Percentiles rank a stretch among this genome's conserved stretches.
Evolutionary conservation across 30 jellyfish, hydroid and myxozoan genomes (phyloP).

Genomic region (Cassiopea andromeda): DNA sequence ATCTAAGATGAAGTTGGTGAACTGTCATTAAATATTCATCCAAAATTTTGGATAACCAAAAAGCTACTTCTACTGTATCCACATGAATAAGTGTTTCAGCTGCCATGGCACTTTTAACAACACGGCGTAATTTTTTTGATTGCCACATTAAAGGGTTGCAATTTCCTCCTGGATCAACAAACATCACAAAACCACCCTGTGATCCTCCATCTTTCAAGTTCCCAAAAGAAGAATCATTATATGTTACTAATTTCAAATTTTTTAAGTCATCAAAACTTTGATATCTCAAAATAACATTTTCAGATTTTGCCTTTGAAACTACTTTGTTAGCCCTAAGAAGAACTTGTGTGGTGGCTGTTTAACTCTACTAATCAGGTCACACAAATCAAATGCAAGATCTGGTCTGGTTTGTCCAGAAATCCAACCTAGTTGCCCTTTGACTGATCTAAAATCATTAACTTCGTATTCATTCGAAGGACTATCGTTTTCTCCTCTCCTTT

Average conservation of each 20-base stretch:
- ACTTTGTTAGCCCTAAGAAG: slow-evolving; percentile 34
- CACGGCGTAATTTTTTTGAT: slow-evolving; percentile 36
- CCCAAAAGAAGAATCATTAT: no score
- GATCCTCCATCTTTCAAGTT: no score
- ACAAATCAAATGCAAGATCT: slow-evolving; percentile 30
- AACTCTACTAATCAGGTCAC: slow-evolving; percentile 20
- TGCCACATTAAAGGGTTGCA: slow-evolving; percentile 35
- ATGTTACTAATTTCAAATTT: no score
- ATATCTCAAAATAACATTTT: no score
- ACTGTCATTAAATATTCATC: slow-evolving; percentile 3
- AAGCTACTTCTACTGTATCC: slow-evolving; percentile 30
- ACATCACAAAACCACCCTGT: no score
- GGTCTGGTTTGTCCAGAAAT: slow-evolving; percentile 50
- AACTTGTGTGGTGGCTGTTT: slow-evolving; percentile 6
- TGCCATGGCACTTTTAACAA: slow-evolving; percentile 21
- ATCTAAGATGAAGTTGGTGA: not conserved
- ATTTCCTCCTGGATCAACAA: no score
- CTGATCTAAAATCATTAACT: not conserved
- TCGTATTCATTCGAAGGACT: not conserved
- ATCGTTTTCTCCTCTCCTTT: not conserved
- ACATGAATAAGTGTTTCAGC: slow-evolving; percentile 39
- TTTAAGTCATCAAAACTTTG: no score
- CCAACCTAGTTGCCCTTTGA: slow-evolving; percentile 47
- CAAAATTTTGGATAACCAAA: slow-evolving; percentile 18
- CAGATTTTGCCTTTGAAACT: slow-evolving; percentile 1